These are phyloP conservation scores for Gouania willdenowi DNA, from an alignment of 2,797 vertebrate species.

Conservation along the genomic window DNA sequence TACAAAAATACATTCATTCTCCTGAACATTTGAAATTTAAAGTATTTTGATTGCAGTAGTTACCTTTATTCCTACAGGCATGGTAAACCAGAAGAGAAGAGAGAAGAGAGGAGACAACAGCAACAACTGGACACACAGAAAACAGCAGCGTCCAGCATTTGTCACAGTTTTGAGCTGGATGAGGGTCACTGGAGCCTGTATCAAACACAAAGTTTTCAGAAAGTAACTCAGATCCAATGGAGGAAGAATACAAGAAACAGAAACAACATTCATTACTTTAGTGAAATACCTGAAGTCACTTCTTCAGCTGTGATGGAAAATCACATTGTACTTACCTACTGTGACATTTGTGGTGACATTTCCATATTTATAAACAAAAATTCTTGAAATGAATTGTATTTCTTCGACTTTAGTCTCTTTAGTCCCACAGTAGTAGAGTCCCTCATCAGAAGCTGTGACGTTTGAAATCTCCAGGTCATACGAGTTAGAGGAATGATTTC, in stretches of 20 bases:
- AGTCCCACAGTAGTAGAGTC: slow-evolving; percentile 42
- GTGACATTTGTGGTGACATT: slow-evolving; percentile 8
- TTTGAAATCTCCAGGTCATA: slow-evolving; percentile 31
- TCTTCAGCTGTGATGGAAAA: too few species aligned
- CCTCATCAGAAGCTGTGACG: slow-evolving; percentile 19
- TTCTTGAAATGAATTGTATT: accelerated
- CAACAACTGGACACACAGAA: slow-evolving; percentile 9
- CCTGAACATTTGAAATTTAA: too few species aligned
- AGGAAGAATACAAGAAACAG: too few species aligned
- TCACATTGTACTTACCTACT: slow-evolving; percentile 12
- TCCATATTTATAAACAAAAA: background rate
- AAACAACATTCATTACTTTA: too few species aligned
- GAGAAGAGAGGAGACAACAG: slow-evolving; percentile 8
- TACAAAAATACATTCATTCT: too few species aligned
- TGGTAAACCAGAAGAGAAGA: background rate
- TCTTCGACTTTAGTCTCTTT: background rate
- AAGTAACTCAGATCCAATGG: too few species aligned
- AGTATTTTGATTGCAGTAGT: background rate
- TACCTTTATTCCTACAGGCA: slow-evolving; percentile 17
- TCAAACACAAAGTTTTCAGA: background rate
- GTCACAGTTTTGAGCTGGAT: background rate
- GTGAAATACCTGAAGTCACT: too few species aligned
- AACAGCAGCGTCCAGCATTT: slow-evolving; percentile 15
- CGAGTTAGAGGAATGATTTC: background rate
- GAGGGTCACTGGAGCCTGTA: background rate